Evolutionary conservation across 2,113 vertebrate species (phyloP).

Genomic region (Promerops cafer): DNA sequence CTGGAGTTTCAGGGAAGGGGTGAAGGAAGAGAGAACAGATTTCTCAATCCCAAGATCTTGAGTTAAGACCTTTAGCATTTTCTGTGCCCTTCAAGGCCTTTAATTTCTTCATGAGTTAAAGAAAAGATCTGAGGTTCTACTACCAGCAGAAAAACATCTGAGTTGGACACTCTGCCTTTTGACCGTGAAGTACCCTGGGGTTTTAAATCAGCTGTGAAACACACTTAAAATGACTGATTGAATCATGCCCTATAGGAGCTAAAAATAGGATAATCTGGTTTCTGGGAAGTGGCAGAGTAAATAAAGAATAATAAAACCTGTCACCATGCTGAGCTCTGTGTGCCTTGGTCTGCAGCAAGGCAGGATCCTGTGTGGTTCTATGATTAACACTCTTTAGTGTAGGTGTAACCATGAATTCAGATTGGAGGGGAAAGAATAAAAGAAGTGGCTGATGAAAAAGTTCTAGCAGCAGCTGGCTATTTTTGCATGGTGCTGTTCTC

Average conservation of each 20-base stretch:
- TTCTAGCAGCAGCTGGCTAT: neutral
- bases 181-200: neutral
- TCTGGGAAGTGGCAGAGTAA: conserved; percentile 44
- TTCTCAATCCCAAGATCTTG: neutral
- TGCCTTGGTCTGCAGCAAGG: neutral
- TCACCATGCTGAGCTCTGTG: neutral
- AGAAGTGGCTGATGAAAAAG: neutral
- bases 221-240: neutral
- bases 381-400: neutral
- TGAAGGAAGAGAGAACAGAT: neutral
- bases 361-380: neutral
- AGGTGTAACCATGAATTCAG: neutral
- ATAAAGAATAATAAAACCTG: conserved; percentile 17
- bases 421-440: neutral
- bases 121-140: neutral
- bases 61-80: neutral
- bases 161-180: neutral
- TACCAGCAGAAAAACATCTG: neutral
- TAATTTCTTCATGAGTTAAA: neutral
- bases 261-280: neutral
- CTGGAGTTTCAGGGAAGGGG: neutral
- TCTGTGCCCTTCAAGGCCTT: neutral
- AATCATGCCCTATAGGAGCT: neutral
- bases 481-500: neutral
- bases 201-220: conserved; percentile 3